Evolutionary conservation across 2,113 vertebrate genomes (phyloP).

Genomic region (Hemiprocne comata): DNA sequence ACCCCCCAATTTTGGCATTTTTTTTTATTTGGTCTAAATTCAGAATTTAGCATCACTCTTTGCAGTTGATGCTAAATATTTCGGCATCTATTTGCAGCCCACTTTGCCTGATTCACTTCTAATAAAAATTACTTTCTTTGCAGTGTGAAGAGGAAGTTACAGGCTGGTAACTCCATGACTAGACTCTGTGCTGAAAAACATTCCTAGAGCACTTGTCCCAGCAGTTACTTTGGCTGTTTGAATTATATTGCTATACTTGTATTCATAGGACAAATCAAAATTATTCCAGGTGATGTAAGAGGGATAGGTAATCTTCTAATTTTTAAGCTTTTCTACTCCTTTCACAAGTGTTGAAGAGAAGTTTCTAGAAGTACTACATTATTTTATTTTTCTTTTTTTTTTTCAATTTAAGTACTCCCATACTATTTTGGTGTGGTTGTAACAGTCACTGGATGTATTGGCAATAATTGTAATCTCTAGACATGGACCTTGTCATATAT

Average conservation of each 20-base stretch:
- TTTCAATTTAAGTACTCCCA: not conserved
- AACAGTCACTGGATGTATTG: not conserved
- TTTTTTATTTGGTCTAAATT: not conserved
- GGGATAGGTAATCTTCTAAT: not conserved
- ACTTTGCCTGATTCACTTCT: not conserved
- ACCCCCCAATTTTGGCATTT: not conserved
- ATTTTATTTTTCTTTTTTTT: not conserved
- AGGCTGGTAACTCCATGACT: not conserved
- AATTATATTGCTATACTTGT: not conserved
- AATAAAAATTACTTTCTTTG: not conserved
- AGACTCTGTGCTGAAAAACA: not conserved
- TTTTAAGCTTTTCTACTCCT: not conserved
- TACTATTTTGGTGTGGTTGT: not conserved
- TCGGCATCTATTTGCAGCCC: not conserved
- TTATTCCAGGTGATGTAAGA: not conserved
- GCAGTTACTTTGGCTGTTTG: not conserved
- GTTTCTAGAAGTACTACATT: not conserved
- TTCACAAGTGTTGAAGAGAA: not conserved
- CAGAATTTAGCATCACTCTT: too few relatives aligned
- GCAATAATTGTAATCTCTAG: not conserved
- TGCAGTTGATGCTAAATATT: not conserved
- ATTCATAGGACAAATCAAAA: not conserved
- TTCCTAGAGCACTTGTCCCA: not conserved
- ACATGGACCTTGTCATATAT: not conserved
- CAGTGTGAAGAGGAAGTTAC: not conserved